Evolutionary conservation across 1,140 invertebrate genomes (phyloP).

Genomic region (Ceratitis capitata): DNA sequence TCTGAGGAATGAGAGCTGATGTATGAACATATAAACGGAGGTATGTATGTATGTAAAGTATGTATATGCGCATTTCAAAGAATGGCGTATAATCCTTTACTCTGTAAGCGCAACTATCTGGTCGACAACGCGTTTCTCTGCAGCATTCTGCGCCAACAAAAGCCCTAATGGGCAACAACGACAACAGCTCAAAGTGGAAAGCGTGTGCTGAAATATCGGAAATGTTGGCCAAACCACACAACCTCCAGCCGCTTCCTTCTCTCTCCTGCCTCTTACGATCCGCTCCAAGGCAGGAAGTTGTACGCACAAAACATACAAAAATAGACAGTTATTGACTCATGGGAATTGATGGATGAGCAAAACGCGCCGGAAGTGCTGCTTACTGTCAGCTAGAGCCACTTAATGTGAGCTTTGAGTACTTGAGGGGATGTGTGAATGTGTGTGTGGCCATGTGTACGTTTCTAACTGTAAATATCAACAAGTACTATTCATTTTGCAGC

Average conservation of each 20-base stretch:
- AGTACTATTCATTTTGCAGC: not conserved
- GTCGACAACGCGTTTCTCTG: too few relatives aligned
- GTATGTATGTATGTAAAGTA: too few relatives aligned
- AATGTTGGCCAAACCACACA: not conserved
- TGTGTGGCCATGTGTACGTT: not conserved
- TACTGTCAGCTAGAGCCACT: not conserved
- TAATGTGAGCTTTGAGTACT: not conserved
- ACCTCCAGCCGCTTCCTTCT: not conserved
- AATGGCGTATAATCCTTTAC: too few relatives aligned
- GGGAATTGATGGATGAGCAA: not conserved
- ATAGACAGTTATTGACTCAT: not conserved
- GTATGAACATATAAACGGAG: too few relatives aligned
- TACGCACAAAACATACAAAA: too few relatives aligned
- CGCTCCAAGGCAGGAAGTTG: not conserved
- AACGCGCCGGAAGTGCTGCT: not conserved
- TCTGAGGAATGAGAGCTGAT: too few relatives aligned
- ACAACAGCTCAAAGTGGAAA: not conserved
- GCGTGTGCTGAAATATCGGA: not conserved
- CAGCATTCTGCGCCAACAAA: not conserved
- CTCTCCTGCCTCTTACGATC: not conserved
- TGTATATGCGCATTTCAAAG: too few relatives aligned
- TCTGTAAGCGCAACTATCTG: too few relatives aligned
- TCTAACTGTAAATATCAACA: slow-evolving; percentile 28
- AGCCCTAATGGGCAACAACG: not conserved
- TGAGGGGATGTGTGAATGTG: not conserved